Conservation (phyloP, 2,888 invertebrate species). For the Platycnemis pennipes region DNA sequence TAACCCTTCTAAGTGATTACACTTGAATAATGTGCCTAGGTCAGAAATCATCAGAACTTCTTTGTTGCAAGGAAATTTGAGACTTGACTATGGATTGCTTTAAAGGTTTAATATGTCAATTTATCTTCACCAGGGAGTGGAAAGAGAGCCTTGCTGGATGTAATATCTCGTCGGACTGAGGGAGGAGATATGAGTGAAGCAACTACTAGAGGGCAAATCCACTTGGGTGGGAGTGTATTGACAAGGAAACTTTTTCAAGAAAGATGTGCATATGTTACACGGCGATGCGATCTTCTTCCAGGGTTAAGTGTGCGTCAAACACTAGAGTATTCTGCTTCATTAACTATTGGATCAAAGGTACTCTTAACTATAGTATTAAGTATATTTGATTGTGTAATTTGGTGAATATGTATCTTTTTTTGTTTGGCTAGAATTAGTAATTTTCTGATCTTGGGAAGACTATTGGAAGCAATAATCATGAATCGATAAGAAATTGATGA, state of each 20-base stretch:
- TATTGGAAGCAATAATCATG: too few species aligned
- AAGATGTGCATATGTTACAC: conserved; percentile 93
- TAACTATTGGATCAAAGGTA: conserved; percentile 84
- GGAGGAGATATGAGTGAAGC: conserved; percentile 86
- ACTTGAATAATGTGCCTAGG: too few species aligned
- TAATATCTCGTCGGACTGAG: conserved; percentile 82
- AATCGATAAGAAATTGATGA: too few species aligned
- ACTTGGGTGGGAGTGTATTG: conserved; percentile 92
- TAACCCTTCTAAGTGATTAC: too few species aligned
- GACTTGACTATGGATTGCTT: too few species aligned
- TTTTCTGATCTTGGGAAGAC: too few species aligned
- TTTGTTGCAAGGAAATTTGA: too few species aligned
- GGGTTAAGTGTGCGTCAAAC: conserved; percentile 95
- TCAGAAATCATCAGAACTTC: too few species aligned
- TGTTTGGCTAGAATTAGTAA: too few species aligned
- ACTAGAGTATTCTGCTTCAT: conserved; percentile 86
- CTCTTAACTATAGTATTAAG: conserved; percentile 72
- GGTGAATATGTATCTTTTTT: too few species aligned
- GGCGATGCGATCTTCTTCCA: conserved; percentile 91
- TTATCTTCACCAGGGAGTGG: conserved; percentile 87
- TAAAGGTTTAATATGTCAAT: too few species aligned
- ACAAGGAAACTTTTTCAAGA: conserved; percentile 91
- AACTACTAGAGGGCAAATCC: conserved; percentile 92
- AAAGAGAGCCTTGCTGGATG: conserved; percentile 95
- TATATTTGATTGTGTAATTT: neutral